Conservation (phyloP, 2,113 vertebrate genomes). For the Gobiocypris rarus region DNA sequence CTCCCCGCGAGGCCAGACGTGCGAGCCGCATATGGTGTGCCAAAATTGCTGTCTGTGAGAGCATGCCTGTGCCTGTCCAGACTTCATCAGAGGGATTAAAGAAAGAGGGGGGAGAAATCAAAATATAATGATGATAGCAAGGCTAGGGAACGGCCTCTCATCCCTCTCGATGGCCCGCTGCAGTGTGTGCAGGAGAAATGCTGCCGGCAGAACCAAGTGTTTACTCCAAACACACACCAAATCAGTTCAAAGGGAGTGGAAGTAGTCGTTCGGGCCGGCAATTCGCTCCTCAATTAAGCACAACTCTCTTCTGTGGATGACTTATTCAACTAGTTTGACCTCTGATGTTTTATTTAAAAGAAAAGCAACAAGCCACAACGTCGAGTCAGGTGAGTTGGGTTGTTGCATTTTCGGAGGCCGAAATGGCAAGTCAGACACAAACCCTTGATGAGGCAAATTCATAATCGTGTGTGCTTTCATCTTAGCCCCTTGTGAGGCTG, state of each 20-base stretch:
- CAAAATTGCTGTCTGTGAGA: constrained; percentile 98
- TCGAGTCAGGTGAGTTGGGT: neutral
- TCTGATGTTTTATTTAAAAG: constrained; percentile 51
- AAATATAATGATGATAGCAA: constrained; percentile 84
- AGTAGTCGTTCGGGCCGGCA: neutral
- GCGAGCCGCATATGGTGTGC: constrained; percentile 96
- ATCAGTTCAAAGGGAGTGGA: constrained; percentile 58
- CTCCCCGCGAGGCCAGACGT: constrained; percentile 86
- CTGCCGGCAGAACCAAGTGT: neutral
- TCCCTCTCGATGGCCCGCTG: constrained; percentile 64
- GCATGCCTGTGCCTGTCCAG: constrained; percentile 99
- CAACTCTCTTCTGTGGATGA: constrained; percentile 57
- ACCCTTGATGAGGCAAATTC: constrained; percentile 66
- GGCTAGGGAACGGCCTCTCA: constrained; percentile 69
- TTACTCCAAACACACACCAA: constrained; percentile 69
- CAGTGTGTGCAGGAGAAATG: constrained; percentile 52
- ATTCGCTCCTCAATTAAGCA: neutral
- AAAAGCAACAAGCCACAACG: constrained; percentile 50
- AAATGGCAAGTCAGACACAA: constrained; percentile 71
- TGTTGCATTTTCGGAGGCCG: constrained; percentile 11
- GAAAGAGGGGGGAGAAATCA: constrained; percentile 81
- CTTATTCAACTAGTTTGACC: constrained; percentile 59
- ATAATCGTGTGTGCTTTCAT: constrained; percentile 76
- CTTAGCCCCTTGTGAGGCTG: constrained; percentile 69
- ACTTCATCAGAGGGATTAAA: constrained; percentile 99